A percentile compares a stretch with the other conserved stretches of the same genome.
Evolutionary conservation across 2,888 invertebrate species (phyloP).

Genomic region (Clivina fossor): DNA sequence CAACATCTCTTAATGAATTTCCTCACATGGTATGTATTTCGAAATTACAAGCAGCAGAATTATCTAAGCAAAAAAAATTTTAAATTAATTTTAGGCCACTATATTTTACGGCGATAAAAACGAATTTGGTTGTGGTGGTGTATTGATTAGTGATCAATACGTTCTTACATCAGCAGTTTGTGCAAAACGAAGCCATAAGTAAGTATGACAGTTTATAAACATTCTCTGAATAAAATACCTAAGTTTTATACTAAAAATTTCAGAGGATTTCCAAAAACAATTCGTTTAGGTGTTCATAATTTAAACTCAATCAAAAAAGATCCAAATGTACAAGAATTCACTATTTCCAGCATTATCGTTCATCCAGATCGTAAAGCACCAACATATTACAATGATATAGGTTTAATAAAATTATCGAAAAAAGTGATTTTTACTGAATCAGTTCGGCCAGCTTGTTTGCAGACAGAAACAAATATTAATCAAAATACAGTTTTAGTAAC

Average conservation of each 20-base stretch:
- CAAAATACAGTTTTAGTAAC: slow-evolving; percentile 3
- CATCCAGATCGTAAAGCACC: slow-evolving; percentile 49
- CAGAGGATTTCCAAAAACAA: background rate
- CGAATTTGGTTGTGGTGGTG: background rate
- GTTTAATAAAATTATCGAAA: slow-evolving; percentile 47
- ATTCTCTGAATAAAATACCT: background rate
- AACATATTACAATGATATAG: slow-evolving; percentile 52
- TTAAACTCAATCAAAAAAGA: background rate
- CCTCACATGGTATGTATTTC: background rate
- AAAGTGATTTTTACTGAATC: slow-evolving; percentile 47
- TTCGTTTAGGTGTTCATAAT: background rate
- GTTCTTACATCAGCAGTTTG: background rate
- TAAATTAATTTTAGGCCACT: background rate
- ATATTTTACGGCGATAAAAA: background rate
- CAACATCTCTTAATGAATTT: background rate
- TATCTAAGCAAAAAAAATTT: background rate
- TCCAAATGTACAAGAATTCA: slow-evolving; percentile 2
- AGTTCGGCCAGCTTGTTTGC: slow-evolving; percentile 38
- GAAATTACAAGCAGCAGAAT: background rate
- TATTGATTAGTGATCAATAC: background rate
- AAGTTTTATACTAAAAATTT: background rate
- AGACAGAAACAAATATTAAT: background rate
- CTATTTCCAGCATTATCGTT: background rate
- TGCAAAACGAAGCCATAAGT: background rate
- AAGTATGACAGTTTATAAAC: background rate